phyloP scores from a whole-genome alignment of 2,113 vertebrate genomes.

The Ariopsis seemanni region DNA sequence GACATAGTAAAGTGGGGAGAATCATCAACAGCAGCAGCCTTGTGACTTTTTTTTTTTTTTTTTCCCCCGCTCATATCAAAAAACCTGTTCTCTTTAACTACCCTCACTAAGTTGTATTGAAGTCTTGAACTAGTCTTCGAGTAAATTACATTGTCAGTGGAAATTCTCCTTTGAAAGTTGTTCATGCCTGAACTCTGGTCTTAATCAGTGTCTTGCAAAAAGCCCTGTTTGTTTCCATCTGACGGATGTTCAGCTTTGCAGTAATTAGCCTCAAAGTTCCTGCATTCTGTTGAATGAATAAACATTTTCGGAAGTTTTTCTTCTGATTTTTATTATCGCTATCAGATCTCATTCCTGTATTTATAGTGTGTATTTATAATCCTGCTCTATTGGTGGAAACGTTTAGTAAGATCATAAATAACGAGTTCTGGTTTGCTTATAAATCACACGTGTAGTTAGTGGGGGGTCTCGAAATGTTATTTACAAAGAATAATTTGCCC shows the following conservation, averaged over 20 bases:
- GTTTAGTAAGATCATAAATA: neutral
- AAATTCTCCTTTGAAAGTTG: neutral
- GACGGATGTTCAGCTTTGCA: constrained; percentile 18
- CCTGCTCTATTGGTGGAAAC: neutral
- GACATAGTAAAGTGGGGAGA: constrained; percentile 53
- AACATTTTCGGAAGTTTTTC: constrained; percentile 15
- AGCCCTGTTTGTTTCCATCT: neutral
- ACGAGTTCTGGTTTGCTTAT: neutral
- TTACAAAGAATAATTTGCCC: neutral
- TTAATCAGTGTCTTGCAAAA: constrained; percentile 17
- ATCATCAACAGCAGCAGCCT: constrained; percentile 39
- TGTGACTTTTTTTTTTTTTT: neutral
- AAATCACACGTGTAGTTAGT: neutral
- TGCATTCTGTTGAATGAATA: neutral
- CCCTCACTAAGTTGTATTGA: neutral
- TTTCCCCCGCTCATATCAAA: neutral
- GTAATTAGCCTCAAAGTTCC: constrained; percentile 5
- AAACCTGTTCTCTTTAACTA: neutral
- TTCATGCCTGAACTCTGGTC: constrained; percentile 11
- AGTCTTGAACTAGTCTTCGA: constrained; percentile 9
- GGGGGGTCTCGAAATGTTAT: neutral
- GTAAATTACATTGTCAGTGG: constrained; percentile 3
- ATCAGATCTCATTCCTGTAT: neutral
- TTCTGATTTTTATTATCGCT: neutral
- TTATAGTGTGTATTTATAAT: neutral